Evolutionary conservation across 2,888 invertebrate genomes (phyloP).

Genomic region (Ormyrus nitidulus): DNA sequence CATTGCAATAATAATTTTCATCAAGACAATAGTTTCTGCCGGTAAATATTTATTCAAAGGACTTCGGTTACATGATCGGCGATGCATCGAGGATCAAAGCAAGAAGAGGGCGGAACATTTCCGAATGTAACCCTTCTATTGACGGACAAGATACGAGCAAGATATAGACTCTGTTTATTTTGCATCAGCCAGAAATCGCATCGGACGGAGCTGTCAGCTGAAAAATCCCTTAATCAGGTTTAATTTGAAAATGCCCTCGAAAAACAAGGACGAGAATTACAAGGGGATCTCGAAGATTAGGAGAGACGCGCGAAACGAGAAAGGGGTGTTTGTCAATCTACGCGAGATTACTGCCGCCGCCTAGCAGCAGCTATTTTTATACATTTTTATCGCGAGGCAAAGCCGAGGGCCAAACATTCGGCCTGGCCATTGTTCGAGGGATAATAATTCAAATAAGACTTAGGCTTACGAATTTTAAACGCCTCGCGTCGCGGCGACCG

Average conservation of each 20-base stretch:
- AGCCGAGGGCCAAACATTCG: no score
- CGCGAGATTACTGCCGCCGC: no score
- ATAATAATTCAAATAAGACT: no score
- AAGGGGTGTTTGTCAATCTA: not conserved
- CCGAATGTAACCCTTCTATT: constrained; percentile 32
- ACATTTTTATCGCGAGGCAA: no score
- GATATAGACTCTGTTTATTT: constrained; percentile 44
- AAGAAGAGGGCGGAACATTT: not conserved
- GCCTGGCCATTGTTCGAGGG: no score
- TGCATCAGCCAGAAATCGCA: constrained; percentile 25
- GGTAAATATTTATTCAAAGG: no score
- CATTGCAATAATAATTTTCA: no score
- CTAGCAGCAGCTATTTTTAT: no score
- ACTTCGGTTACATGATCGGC: not conserved
- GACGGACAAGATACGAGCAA: constrained; percentile 10
- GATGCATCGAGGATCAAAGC: constrained; percentile 37
- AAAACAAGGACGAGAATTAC: constrained; percentile 14
- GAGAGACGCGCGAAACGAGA: not conserved
- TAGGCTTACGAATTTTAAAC: no score
- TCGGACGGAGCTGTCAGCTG: constrained; percentile 10
- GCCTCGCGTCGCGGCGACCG: no score
- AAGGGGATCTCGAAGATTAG: constrained; percentile 15
- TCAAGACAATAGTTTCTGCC: no score
- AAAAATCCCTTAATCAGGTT: constrained; percentile 45
- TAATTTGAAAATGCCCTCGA: constrained; percentile 23